Evolutionary conservation across 2,113 vertebrate genomes (phyloP), one percentile per base, ranked within the genome.

Genomic region (Dascyllus trimaculatus): DNA sequence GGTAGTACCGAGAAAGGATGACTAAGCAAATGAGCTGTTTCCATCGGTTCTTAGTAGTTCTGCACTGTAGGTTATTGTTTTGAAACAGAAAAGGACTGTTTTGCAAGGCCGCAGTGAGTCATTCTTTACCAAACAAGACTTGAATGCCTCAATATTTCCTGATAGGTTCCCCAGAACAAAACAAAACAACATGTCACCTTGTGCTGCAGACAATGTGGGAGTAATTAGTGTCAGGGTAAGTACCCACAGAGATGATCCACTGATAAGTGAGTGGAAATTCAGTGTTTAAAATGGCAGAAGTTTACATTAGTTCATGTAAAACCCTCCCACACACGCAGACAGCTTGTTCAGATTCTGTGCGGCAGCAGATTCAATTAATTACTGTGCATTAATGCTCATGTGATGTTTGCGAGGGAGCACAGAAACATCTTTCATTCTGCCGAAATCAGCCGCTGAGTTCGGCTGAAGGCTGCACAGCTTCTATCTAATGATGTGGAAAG

Each of bases 121-220:
- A 88, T 65, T 9, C 19, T 67, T 56, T 46, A 45, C n/a, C 8
- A 61, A 14, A 43, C 14, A 13, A 1, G 5, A 13, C 1, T 10
- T 43, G 1, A 43, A 5, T 48, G 22, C 0, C 3, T 2, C 18
- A 48, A 49, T 63, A 5, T 85, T 86, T 88, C 71, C 71, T 81
- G 72, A 83, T 40, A 25, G 45, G 51, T 54, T 85, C 59, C 66
- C 35, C 21, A 38, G 49, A 77, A 63, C 45, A 61, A 48, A 85
- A 72, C 64, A 85, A 61, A 77, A 80, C 52, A 68, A n/a, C 56
- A 21, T 38, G 58, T 54, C 26, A 15, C 14, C 24, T 43, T 35
- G 11, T 11, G 45, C 38, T 2, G 15, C 14, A 64, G 78, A 82
- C 71, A 21, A 26, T 64, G 88, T 84, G 88, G 81, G 81, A 85